Conservation (phyloP, 2,797 vertebrate genomes). For the Hemibagrus guttatus region DNA sequence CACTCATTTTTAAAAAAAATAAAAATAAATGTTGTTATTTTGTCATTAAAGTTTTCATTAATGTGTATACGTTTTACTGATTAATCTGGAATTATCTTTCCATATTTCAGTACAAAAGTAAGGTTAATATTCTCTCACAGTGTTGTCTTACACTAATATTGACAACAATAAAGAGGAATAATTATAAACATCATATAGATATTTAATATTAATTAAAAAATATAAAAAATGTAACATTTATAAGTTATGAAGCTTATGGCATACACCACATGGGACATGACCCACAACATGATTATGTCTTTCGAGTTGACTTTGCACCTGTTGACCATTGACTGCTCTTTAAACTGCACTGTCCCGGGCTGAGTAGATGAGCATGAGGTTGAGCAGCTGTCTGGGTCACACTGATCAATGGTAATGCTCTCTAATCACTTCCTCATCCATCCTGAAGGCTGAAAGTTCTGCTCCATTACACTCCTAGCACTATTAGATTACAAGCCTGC, state of each 20-base stretch:
- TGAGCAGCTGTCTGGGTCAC: conserved; percentile 23
- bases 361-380: background rate
- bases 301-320: background rate
- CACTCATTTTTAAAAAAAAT: too few relatives aligned
- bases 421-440: conserved; percentile 26
- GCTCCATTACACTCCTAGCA: conserved; percentile 19
- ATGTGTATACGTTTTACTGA: background rate
- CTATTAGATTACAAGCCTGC: conserved; percentile 38
- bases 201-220: background rate
- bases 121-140: too few relatives aligned
- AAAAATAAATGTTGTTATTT: background rate
- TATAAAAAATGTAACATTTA: too few relatives aligned
- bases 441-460: conserved; percentile 3
- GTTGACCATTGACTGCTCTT: background rate
- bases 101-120: background rate
- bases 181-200: background rate
- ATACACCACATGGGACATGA: background rate
- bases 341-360: background rate
- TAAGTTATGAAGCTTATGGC: background rate
- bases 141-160: background rate
- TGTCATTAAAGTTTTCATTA: background rate
- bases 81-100: background rate
- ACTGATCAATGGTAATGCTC: conserved; percentile 31
- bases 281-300: background rate
- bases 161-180: background rate